Evolutionary conservation across 2,888 invertebrate species (phyloP).

Genomic region (Zeuzera pyrina): DNA sequence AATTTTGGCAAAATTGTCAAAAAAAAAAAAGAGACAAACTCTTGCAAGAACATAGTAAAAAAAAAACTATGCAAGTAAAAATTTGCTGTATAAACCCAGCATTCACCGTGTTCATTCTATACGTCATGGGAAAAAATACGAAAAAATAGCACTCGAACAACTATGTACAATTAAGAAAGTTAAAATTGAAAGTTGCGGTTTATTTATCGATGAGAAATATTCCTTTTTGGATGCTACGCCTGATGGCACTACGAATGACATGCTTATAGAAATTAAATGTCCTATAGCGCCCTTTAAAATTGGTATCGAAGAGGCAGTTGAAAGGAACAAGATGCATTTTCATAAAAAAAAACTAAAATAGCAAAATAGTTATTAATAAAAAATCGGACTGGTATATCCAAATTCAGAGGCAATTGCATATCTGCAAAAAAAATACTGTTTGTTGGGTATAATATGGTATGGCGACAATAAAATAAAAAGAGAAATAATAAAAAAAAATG

Average conservation of each 20-base stretch:
- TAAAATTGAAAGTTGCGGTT: slow-evolving; percentile 7
- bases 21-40: slow-evolving; percentile 3
- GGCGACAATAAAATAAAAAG: no score
- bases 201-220: slow-evolving; percentile 9
- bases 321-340: slow-evolving; percentile 5
- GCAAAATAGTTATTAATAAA: neutral
- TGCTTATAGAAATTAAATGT: slow-evolving; percentile 7
- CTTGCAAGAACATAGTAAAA: slow-evolving; percentile 3
- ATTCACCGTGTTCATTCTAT: slow-evolving; percentile 5
- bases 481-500: neutral
- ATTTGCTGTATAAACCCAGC: slow-evolving; percentile 5
- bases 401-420: slow-evolving; percentile 2
- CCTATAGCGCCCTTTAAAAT: slow-evolving; percentile 3
- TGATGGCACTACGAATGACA: slow-evolving; percentile 6
- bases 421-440: slow-evolving; percentile 3
- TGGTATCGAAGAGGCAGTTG: slow-evolving; percentile 1
- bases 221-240: slow-evolving; percentile 10
- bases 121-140: slow-evolving; percentile 5
- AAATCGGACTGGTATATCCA: slow-evolving; percentile 1
- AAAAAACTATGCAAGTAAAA: no score
- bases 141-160: no score
- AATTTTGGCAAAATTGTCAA: slow-evolving; percentile 12
- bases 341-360: slow-evolving; percentile 1
- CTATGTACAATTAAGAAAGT: slow-evolving; percentile 2
- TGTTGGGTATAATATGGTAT: no score